Evolutionary conservation across 2,888 invertebrate genomes (phyloP).

Genomic region (Lycocerus yunnanus): DNA sequence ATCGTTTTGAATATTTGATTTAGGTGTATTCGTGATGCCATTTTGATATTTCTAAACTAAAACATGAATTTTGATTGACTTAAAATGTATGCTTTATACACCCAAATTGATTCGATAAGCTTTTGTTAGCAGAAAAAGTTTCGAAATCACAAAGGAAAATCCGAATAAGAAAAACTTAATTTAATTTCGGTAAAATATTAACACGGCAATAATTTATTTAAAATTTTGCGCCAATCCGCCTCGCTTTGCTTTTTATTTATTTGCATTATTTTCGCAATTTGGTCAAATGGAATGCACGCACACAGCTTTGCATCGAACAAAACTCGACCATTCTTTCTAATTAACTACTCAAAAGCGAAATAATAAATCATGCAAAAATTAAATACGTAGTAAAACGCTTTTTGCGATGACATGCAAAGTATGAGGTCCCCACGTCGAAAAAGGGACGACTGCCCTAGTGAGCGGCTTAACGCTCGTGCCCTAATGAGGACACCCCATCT

Average conservation of each 20-base stretch:
- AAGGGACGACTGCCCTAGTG: conserved; percentile 28
- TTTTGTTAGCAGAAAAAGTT: not conserved
- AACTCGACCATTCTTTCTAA: conserved; percentile 29
- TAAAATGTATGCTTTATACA: conserved; percentile 3
- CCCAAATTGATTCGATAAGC: conserved; percentile 3
- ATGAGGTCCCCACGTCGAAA: conserved; percentile 15
- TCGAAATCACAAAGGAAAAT: not conserved
- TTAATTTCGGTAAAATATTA: not conserved
- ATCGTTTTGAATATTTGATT: conserved; percentile 28
- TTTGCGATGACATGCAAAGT: conserved; percentile 30
- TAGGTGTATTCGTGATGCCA: conserved; percentile 17
- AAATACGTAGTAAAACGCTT: conserved; percentile 24
- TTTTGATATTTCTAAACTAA: conserved; percentile 13
- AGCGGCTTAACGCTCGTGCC: conserved; percentile 25
- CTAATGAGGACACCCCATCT: conserved; percentile 23
- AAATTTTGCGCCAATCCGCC: not conserved
- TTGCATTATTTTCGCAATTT: conserved; percentile 7
- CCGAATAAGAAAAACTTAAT: not conserved
- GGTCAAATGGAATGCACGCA: conserved; percentile 17
- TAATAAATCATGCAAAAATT: conserved; percentile 32
- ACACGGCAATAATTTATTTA: not conserved
- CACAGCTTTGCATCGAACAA: conserved; percentile 9
- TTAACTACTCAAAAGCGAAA: conserved; percentile 31
- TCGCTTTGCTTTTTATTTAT: not conserved
- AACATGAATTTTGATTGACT: conserved; percentile 16